phyloP scores from a whole-genome alignment of 2,113 vertebrate genomes.

The Mixornis gularis region DNA sequence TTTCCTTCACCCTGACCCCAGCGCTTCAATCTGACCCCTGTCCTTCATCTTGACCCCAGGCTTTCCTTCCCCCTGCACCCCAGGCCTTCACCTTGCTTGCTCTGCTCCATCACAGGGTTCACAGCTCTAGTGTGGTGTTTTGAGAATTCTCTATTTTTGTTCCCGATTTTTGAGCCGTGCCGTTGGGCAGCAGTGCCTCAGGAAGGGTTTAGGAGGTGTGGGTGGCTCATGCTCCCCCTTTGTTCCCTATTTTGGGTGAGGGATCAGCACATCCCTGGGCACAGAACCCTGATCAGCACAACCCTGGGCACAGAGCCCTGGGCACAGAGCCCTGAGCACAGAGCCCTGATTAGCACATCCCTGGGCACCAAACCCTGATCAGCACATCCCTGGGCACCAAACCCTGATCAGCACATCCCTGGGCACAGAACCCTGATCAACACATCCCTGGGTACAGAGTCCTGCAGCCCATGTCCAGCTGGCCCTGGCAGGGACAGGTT shows the following conservation, averaged over 20 bases:
- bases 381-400: no score
- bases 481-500: background rate
- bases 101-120: background rate
- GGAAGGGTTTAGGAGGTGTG: background rate
- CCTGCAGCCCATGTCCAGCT: background rate
- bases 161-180: rapidly evolving
- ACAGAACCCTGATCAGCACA: background rate
- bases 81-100: background rate
- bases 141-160: background rate
- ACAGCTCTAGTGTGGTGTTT: background rate
- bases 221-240: background rate
- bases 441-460: background rate
- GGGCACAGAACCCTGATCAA: background rate
- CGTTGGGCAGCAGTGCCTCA: background rate
- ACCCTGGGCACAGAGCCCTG: background rate
- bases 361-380: no score
- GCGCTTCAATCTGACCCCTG: no score
- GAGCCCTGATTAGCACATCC: background rate
- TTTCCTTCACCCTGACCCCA: no score
- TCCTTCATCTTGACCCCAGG: no score
- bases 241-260: background rate
- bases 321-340: background rate
- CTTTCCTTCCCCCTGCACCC: no score
- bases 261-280: background rate
- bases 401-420: no score